These are phyloP conservation scores for Andricus grossulariae DNA, from an alignment of 1,140 invertebrate genomes.

Conservation along the genomic window DNA sequence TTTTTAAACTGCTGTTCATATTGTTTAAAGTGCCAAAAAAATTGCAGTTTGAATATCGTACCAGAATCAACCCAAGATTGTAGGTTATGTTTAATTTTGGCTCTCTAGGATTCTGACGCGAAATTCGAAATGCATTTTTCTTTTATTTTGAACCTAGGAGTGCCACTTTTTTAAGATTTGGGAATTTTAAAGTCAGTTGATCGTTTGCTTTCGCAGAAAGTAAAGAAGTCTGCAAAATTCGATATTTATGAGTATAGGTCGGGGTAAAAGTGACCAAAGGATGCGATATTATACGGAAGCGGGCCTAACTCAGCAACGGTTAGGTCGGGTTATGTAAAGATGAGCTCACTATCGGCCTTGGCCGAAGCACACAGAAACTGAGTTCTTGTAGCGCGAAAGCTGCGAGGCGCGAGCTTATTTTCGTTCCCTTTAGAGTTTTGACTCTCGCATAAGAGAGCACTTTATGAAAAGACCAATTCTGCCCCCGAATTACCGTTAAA, in stretches of 20 bases:
- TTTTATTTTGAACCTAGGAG: not conserved
- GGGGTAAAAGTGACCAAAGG: conserved; percentile 37
- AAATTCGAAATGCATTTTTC: not conserved
- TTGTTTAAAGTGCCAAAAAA: not conserved
- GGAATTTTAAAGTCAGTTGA: not conserved
- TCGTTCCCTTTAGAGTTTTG: not conserved
- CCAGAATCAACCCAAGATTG: no score
- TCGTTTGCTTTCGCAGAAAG: not conserved
- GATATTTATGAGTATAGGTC: conserved; percentile 48
- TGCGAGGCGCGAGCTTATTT: not conserved
- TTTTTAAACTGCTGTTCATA: not conserved
- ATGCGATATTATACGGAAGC: conserved; percentile 46
- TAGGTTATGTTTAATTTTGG: conserved; percentile 32
- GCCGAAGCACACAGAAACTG: conserved; percentile 45
- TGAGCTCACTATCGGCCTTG: conserved; percentile 60
- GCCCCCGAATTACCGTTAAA: not conserved
- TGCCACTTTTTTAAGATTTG: not conserved
- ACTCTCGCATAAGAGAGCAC: not conserved
- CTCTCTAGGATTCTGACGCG: not conserved
- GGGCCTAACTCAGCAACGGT: conserved; percentile 58
- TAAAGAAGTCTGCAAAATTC: conserved; percentile 5
- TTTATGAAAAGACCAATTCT: not conserved
- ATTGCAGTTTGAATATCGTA: no score
- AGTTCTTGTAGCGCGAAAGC: conserved; percentile 31
- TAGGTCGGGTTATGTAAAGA: conserved; percentile 62